Evolutionary conservation across 2,797 vertebrate genomes (phyloP).

Genomic region (Coluber constrictor): DNA sequence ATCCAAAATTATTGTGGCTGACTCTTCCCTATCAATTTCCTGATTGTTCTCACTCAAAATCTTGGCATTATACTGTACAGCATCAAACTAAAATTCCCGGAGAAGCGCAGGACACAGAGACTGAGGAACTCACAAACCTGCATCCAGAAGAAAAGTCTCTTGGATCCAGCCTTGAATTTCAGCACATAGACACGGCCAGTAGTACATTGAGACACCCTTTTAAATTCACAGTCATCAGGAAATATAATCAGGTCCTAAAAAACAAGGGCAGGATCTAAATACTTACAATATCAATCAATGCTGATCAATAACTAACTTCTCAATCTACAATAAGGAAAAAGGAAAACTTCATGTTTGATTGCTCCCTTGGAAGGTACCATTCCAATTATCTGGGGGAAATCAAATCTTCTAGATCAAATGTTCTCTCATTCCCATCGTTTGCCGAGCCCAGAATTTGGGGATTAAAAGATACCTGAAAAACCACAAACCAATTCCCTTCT

Average conservation of each 20-base stretch:
- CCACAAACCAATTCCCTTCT: background rate
- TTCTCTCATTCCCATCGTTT: background rate
- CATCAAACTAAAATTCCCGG: background rate
- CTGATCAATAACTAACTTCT: background rate
- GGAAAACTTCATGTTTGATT: background rate
- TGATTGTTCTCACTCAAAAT: background rate
- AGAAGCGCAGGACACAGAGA: background rate
- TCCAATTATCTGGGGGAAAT: background rate
- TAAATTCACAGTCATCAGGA: constrained; percentile 97
- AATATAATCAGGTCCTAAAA: constrained; percentile 94
- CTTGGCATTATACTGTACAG: background rate
- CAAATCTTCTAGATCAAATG: background rate
- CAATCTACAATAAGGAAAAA: background rate
- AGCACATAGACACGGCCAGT: constrained; percentile 93
- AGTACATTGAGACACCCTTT: constrained; percentile 91
- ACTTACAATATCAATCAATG: background rate
- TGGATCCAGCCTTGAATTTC: constrained; percentile 96
- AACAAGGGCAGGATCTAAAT: background rate
- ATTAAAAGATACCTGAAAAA: background rate
- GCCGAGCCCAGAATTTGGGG: background rate
- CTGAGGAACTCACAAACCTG: constrained; percentile 73
- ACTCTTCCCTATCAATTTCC: background rate
- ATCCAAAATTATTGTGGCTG: background rate
- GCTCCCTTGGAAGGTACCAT: background rate
- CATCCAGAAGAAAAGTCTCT: constrained; percentile 99